Evolutionary conservation across 1,140 invertebrate species (phyloP), one percentile per base, ranked within the genome.

Genomic region (Archivesica marissinica): DNA sequence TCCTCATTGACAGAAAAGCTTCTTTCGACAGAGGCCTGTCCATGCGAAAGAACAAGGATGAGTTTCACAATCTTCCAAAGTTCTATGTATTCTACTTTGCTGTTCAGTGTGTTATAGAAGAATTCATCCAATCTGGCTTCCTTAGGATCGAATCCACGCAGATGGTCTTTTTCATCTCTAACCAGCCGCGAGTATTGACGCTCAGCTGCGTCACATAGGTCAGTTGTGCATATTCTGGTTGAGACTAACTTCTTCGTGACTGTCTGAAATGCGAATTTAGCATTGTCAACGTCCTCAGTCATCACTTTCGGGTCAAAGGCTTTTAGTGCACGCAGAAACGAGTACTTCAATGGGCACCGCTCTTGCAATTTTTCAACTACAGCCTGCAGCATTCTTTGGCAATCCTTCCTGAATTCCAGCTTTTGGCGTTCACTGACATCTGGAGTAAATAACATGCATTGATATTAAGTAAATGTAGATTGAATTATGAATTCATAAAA

Each of bases 371-470:
- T 66, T 6, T 23, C 13, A 28, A 66, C 61, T 28, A 25, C 25
- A 66, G 61, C 61, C 28, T 7, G 7, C 11, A 56, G 7, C 23
- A 23, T 6, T n/a, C 23, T 11, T 6, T 23, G 52, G 23, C 52
- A 6, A n/a, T 9, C 23, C 7, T 23, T 59, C 23, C 54, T n/a
- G 28, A 59, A 23, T n/a, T n/a, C 54, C 20, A 59, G 54, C n/a
- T 59, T 59, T 30, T 66, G 61, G n/a, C 38, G 35, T n/a, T 70
- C 66, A 61, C 59, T 61, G 28, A 61, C 15, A 9, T 61, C 59
- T 61, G 2, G 6, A 20, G n/a, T n/a, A n/a, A n/a, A n/a, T n/a
- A n/a, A n/a, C n/a, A n/a, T n/a, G n/a, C n/a, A n/a, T n/a, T n/a
- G n/a, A n/a, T n/a, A n/a, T n/a, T n/a, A n/a, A n/a, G n/a, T n/a